A percentile compares a stretch with the other conserved stretches of the same genome.
Conservation (phyloP, 2,888 invertebrate genomes). For the Frankliniella intonsa region DNA sequence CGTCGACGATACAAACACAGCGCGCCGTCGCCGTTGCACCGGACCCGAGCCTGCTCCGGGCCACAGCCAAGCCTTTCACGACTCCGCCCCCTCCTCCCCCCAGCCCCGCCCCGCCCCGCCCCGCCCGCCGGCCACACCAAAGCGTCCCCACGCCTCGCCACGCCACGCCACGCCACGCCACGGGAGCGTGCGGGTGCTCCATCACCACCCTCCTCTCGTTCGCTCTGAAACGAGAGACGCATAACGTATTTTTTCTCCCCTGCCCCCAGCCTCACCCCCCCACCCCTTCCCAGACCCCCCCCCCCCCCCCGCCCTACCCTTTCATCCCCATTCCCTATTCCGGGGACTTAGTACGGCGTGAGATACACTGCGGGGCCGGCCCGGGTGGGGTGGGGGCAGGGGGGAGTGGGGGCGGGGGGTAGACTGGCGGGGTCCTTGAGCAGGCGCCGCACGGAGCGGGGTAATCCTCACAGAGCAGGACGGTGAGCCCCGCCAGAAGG, state of each 20-base stretch:
- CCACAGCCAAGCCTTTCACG: too few relatives aligned
- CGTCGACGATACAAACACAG: not conserved
- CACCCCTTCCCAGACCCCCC: too few relatives aligned
- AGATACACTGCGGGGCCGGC: too few relatives aligned
- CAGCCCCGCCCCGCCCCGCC: not conserved
- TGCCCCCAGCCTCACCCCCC: too few relatives aligned
- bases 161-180: not conserved
- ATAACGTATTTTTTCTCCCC: not conserved
- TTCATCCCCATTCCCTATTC: not conserved
- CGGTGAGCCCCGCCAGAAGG: not conserved
- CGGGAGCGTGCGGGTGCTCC: not conserved
- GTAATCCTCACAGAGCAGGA: not conserved
- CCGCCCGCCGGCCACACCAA: not conserved
- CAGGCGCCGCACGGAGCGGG: conserved; percentile 1
- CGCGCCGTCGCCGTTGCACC: not conserved
- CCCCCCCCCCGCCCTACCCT: too few relatives aligned
- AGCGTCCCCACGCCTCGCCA: too few relatives aligned
- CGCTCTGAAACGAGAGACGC: not conserved
- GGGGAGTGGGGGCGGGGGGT: not conserved
- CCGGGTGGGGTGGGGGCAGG: not conserved
- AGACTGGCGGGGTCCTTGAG: not conserved
- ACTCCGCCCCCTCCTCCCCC: not conserved
- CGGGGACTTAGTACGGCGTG: not conserved
- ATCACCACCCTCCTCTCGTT: too few relatives aligned
- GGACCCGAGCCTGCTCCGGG: too few relatives aligned